Evolutionary conservation across 2,113 vertebrate genomes (phyloP).

Genomic region (Parus major): DNA sequence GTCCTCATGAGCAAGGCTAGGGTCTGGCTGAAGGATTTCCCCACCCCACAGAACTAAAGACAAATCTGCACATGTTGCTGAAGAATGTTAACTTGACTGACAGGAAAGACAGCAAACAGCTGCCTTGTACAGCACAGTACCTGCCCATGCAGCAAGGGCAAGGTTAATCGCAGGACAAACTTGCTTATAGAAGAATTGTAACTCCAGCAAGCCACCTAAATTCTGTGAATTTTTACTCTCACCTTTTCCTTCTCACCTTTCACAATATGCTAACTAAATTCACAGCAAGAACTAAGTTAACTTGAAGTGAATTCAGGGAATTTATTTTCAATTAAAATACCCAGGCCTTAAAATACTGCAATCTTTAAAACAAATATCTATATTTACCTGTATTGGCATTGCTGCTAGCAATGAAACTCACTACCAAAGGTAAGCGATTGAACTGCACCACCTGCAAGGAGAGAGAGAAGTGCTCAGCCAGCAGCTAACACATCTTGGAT

Average conservation of each 20-base stretch:
- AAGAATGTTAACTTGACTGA: not conserved
- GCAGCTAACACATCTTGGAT: accelerated
- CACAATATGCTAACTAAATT: not conserved
- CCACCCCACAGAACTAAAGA: not conserved
- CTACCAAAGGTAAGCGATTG: conserved; percentile 94
- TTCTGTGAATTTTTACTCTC: not conserved
- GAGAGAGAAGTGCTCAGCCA: not conserved
- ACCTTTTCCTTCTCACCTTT: not conserved
- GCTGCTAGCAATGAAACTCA: conserved; percentile 96
- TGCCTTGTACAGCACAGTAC: not conserved
- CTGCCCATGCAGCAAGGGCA: not conserved
- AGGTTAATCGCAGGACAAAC: not conserved
- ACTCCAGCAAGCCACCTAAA: not conserved
- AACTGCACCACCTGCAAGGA: conserved; percentile 82
- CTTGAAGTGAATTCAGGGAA: not conserved
- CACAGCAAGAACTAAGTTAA: not conserved
- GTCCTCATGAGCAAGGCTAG: accelerated
- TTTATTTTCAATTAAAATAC: not conserved
- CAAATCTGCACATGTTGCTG: accelerated
- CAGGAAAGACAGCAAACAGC: not conserved
- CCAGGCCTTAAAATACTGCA: not conserved
- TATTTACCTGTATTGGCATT: conserved; percentile 91
- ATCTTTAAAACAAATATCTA: not conserved
- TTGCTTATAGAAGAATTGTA: not conserved
- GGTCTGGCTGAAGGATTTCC: not conserved